These are phyloP conservation scores for Beroe ovata DNA, from an alignment of 37 sponge, comb jelly and placozoan species.

Conservation along the genomic window DNA sequence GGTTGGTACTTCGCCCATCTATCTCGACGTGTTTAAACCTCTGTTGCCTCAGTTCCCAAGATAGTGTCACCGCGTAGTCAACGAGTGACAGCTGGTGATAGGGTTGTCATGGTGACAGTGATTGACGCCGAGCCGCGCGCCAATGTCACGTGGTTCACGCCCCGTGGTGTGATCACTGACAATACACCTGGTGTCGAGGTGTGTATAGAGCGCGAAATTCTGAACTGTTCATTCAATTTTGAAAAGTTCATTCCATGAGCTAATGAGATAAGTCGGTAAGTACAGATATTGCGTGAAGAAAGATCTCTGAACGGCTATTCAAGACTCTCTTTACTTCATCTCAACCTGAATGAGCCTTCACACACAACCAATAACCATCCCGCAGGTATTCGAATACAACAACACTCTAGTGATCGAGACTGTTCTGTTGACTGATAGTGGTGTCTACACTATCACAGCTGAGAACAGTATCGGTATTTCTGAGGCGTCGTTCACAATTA, in stretches of 20 bases:
- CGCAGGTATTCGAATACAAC: conserved; percentile 25
- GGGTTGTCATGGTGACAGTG: neutral
- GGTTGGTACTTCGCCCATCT: too few species aligned
- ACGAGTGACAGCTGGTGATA: conserved; percentile 45
- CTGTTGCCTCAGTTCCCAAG: conserved; percentile 20
- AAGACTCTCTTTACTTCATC: too few species aligned
- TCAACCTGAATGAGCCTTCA: too few species aligned
- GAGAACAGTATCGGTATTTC: neutral
- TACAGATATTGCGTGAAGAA: too few species aligned
- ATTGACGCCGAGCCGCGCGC: conserved; percentile 21
- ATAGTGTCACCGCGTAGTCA: neutral
- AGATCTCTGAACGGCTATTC: too few species aligned
- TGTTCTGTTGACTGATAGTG: conserved; percentile 15
- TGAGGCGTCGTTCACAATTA: conserved; percentile 16
- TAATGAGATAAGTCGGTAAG: too few species aligned
- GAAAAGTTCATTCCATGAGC: too few species aligned
- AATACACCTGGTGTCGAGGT: too few species aligned
- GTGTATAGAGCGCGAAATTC: too few species aligned
- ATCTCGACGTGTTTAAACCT: too few species aligned
- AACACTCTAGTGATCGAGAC: conserved; percentile 16
- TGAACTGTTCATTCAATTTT: too few species aligned
- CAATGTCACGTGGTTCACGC: conserved; percentile 12
- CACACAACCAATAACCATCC: too few species aligned
- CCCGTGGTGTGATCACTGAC: neutral
- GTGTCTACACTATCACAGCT: conserved; percentile 33